Conservation (phyloP, 2,113 vertebrate genomes). For the Toxostoma redivivum region DNA sequence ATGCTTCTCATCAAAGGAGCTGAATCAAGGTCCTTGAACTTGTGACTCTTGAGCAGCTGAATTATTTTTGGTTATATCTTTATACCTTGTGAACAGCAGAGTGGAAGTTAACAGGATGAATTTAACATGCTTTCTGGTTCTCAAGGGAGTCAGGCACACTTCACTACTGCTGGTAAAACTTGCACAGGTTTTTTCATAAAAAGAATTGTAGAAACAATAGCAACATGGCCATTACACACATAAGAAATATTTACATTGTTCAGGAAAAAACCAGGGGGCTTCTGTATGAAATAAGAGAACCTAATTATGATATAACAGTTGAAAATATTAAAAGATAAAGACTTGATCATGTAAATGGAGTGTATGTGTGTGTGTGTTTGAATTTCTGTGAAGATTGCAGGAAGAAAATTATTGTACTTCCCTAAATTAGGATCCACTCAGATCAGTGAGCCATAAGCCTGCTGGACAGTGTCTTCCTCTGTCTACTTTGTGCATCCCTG, state of each 20-base stretch:
- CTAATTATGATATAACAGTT: neutral
- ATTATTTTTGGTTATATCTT: neutral
- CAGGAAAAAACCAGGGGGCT: neutral
- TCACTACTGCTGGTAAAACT: neutral
- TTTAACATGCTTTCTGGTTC: neutral
- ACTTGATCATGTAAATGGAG: neutral
- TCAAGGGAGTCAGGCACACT: neutral
- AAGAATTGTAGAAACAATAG: neutral
- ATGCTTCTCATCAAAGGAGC: neutral
- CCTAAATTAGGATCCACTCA: neutral
- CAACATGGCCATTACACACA: rapidly evolving
- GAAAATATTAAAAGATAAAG: neutral
- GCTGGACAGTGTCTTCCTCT: neutral
- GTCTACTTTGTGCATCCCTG: neutral
- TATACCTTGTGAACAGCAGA: neutral
- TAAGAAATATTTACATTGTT: neutral
- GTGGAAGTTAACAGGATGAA: neutral
- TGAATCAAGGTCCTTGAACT: neutral
- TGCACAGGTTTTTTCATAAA: neutral
- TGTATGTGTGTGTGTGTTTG: neutral
- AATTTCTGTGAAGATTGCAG: neutral
- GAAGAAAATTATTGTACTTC: neutral
- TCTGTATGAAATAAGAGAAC: neutral
- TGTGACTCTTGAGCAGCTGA: neutral
- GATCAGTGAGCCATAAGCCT: neutral